Evolutionary conservation across 2,888 invertebrate genomes (phyloP).

Genomic region (Latheticus oryzae): DNA sequence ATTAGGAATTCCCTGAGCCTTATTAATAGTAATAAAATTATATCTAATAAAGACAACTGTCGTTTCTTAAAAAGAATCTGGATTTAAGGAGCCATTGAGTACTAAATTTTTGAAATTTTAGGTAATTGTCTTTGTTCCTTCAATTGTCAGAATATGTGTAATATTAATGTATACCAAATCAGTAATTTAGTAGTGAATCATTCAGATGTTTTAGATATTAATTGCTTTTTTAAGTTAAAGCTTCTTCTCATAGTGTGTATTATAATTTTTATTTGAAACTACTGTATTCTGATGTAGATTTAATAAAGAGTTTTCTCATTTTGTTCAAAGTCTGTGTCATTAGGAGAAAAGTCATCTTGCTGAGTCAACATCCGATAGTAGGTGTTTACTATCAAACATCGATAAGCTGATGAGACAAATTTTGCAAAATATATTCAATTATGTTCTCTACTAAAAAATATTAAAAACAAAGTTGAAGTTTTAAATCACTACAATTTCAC

Average conservation of each 20-base stretch:
- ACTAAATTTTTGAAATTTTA: slow-evolving; percentile 10
- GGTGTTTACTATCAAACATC: too few relatives aligned
- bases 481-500: too few relatives aligned
- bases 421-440: too few relatives aligned
- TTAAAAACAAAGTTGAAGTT: too few relatives aligned
- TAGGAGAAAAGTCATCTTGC: too few relatives aligned
- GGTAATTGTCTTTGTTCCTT: slow-evolving; percentile 38
- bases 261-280: slow-evolving; percentile 46
- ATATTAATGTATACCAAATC: slow-evolving; percentile 47
- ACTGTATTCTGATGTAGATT: slow-evolving; percentile 52
- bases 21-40: slow-evolving; percentile 50
- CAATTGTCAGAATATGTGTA: slow-evolving; percentile 35
- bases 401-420: too few relatives aligned
- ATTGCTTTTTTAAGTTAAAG: slow-evolving; percentile 46
- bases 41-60: slow-evolving; percentile 40
- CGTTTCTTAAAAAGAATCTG: slow-evolving; percentile 20
- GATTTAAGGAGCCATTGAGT: too few relatives aligned
- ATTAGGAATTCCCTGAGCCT: slow-evolving; percentile 50
- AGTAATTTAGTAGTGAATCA: slow-evolving; percentile 45
- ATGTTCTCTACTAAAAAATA: too few relatives aligned
- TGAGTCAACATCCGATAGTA: too few relatives aligned
- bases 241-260: slow-evolving; percentile 49
- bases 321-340: slow-evolving; percentile 47
- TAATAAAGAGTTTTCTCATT: slow-evolving; percentile 56
- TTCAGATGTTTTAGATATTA: slow-evolving; percentile 44